Percentiles rank a stretch among this genome's conserved stretches.
These are phyloP conservation scores for Vireo altiloquus DNA, from an alignment of 2,113 vertebrate genomes.

Conservation along the genomic window DNA sequence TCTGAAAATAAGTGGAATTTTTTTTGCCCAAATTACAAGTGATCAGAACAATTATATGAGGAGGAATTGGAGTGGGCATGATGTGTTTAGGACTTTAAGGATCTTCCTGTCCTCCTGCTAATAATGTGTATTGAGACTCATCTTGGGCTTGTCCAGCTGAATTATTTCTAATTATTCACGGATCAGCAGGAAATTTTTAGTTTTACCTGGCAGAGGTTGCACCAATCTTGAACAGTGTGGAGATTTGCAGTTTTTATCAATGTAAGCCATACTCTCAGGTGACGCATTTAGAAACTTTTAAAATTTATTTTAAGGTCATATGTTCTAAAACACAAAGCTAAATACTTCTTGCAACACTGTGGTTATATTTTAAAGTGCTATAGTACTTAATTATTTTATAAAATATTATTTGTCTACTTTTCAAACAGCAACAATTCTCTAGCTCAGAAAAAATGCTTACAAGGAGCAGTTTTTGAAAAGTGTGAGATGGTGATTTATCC, in stretches of 20 bases:
- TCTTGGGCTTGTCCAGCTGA: neutral
- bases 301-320: neutral
- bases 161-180: neutral
- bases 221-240: neutral
- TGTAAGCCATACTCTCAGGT: neutral
- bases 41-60: neutral
- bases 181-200: neutral
- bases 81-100: neutral
- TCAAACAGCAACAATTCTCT: neutral
- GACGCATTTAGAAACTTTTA: neutral
- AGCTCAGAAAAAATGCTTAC: neutral
- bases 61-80: neutral
- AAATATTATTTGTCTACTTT: neutral
- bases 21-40: neutral
- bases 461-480: neutral
- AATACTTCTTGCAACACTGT: neutral
- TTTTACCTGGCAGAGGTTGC: neutral
- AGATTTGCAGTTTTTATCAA: neutral
- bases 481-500: neutral
- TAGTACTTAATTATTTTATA: neutral
- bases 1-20: neutral
- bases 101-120: neutral
- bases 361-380: neutral
- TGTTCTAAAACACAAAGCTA: neutral
- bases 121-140: neutral